Evolutionary conservation across 2,797 vertebrate genomes (phyloP).

Genomic region (Pangasius sanitwongsei): DNA sequence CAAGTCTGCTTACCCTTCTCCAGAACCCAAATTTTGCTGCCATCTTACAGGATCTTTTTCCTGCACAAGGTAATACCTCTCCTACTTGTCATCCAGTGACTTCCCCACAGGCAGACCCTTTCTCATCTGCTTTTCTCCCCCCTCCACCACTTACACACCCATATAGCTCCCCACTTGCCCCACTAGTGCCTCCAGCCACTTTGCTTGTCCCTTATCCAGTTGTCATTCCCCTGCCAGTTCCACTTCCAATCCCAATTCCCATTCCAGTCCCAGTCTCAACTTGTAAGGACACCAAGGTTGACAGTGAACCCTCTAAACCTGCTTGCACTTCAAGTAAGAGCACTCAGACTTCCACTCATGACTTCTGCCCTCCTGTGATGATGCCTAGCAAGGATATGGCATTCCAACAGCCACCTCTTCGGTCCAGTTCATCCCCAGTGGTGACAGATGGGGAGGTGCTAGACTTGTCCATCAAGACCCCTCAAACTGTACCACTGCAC

Average conservation of each 20-base stretch:
- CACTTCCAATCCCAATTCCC: constrained; percentile 90
- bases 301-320: constrained; percentile 75
- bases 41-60: constrained; percentile 92
- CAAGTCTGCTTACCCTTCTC: constrained; percentile 84
- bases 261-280: constrained; percentile 86
- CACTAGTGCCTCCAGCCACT: constrained; percentile 90
- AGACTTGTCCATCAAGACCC: constrained; percentile 87
- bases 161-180: constrained; percentile 85
- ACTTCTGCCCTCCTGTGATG: constrained; percentile 74
- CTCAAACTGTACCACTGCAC: constrained; percentile 68
- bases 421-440: constrained; percentile 53
- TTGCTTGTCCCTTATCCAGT: constrained; percentile 93
- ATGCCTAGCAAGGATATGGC: constrained; percentile 73
- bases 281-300: constrained; percentile 80
- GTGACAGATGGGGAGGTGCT: constrained; percentile 83
- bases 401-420: constrained; percentile 50
- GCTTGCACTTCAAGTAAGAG: constrained; percentile 83
- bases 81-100: constrained; percentile 80
- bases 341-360: constrained; percentile 85
- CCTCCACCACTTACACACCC: constrained; percentile 75
- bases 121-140: constrained; percentile 66
- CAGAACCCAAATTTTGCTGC: constrained; percentile 89
- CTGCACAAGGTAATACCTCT: constrained; percentile 77
- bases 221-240: constrained; percentile 92
- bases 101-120: constrained; percentile 68